Evolutionary conservation across 2,888 invertebrate species (phyloP), one percentile per base, ranked within the genome.

Genomic region (Pandemis corylana): DNA sequence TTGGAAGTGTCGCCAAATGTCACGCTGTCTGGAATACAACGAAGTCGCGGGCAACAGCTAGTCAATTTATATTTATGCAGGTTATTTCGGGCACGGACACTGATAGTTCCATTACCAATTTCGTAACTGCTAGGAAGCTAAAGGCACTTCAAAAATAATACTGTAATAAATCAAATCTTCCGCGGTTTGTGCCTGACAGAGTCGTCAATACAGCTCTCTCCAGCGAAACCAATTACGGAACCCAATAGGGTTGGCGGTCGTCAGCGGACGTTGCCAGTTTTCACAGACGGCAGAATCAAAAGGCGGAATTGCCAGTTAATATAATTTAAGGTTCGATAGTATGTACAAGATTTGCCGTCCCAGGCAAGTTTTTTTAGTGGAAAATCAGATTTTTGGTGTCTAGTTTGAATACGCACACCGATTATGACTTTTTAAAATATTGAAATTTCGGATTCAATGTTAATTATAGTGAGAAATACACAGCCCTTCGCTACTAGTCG

Each of bases 151-250:
- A 66, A 70, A 74, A 66, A 59, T 61, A 69, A 69, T 67, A 53
- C 67, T 53, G 49, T 78, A 84, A 86, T 87, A 85, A 87, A 87
- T 88, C 87, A 84, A 82, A 84, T 78, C 78, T 76, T 59, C 77
- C 79, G 77, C 78, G 65, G 69, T 69, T 74, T 74, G 69, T 84
- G 85, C 77, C 76, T 83, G 88, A 85, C 88, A 82, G 83, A 78
- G 80, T 69, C 83, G 85, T 87, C 87, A 85, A 86, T 85, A 86
- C 70, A 73, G 73, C 77, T 15, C 61, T 76, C 65, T 78, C 76
- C 78, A 66, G 81, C 78, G 36, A 84, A 87, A 86, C 85, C 89
- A 89, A 88, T 89, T 89, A 88, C 86, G 76, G 74, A 76, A 77
- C 82, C 83, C 84, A 84, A 86, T 70, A 70, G 74, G 65, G 69